Percentiles rank a stretch among this genome's conserved stretches.
These are phyloP conservation scores for Oscheius sp. DNA, from an alignment of 1,140 invertebrate species.

Conservation along the genomic window DNA sequence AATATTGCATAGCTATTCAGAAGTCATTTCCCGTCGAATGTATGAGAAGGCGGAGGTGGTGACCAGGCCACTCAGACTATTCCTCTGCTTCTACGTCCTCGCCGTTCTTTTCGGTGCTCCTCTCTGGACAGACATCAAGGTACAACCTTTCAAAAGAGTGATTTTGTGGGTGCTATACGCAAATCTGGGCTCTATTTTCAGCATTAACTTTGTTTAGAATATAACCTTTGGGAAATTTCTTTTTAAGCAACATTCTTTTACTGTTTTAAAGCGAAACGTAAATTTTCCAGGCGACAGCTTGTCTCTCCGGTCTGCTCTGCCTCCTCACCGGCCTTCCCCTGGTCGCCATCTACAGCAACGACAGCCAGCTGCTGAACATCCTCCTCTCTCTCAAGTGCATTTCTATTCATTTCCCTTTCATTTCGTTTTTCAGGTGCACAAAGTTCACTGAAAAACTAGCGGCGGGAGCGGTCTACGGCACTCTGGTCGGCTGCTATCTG, in stretches of 20 bases:
- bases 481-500: conserved; percentile 79
- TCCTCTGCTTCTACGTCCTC: conserved; percentile 39
- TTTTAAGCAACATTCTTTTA: not conserved
- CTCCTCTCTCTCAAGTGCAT: not conserved
- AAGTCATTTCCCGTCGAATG: too few relatives aligned
- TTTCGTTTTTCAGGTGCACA: conserved; percentile 33
- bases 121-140: conserved; percentile 40
- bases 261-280: too few relatives aligned
- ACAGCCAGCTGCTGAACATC: not conserved
- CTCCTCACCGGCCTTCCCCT: not conserved
- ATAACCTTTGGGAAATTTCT: too few relatives aligned
- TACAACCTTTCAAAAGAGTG: not conserved
- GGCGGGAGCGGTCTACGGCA: conserved; percentile 44
- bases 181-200: not conserved
- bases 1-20: not conserved
- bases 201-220: too few relatives aligned
- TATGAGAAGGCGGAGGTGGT: not conserved
- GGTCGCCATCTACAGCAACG: not conserved
- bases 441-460: conserved; percentile 31
- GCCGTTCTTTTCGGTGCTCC: conserved; percentile 55
- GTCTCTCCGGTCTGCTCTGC: not conserved
- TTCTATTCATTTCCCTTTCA: not conserved
- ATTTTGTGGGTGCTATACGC: not conserved
- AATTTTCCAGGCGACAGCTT: conserved; percentile 5
- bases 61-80: not conserved